Conservation (phyloP, 2,888 invertebrate genomes). For the Branchellion lobata region DNA sequence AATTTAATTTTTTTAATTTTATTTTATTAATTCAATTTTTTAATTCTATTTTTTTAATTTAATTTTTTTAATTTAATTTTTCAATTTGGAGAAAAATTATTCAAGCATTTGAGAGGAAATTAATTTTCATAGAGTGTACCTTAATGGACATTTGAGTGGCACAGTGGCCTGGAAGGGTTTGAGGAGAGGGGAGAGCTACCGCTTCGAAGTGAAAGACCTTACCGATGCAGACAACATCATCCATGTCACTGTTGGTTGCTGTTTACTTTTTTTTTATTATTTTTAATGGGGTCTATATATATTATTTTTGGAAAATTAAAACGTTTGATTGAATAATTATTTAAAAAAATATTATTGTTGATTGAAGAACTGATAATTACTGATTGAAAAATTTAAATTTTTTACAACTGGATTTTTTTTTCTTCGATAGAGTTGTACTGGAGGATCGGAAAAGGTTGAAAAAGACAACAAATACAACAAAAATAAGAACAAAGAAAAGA, state of each 20-base stretch:
- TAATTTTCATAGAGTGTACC: constrained; percentile 55
- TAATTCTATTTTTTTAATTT: too few species aligned
- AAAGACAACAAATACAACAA: background rate
- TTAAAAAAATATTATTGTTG: background rate
- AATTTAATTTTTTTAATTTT: too few species aligned
- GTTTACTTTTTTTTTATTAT: background rate
- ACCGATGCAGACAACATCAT: constrained; percentile 57
- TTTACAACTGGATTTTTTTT: too few species aligned
- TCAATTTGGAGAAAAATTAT: too few species aligned
- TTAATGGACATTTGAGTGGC: constrained; percentile 60
- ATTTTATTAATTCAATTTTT: too few species aligned
- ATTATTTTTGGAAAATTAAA: too few species aligned
- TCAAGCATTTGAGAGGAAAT: too few species aligned
- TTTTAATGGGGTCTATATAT: too few species aligned
- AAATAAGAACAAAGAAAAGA: background rate
- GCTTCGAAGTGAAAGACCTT: constrained; percentile 59
- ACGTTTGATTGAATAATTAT: too few species aligned
- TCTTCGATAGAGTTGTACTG: background rate
- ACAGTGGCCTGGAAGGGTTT: constrained; percentile 58
- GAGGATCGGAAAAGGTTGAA: background rate
- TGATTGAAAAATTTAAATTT: too few species aligned
- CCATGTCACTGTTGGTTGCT: constrained; percentile 57
- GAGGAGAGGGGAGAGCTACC: constrained; percentile 60
- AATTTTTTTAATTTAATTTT: too few species aligned
- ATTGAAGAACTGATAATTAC: background rate